Conservation (phyloP, 2,797 vertebrate genomes). For the Salarias fasciatus region DNA sequence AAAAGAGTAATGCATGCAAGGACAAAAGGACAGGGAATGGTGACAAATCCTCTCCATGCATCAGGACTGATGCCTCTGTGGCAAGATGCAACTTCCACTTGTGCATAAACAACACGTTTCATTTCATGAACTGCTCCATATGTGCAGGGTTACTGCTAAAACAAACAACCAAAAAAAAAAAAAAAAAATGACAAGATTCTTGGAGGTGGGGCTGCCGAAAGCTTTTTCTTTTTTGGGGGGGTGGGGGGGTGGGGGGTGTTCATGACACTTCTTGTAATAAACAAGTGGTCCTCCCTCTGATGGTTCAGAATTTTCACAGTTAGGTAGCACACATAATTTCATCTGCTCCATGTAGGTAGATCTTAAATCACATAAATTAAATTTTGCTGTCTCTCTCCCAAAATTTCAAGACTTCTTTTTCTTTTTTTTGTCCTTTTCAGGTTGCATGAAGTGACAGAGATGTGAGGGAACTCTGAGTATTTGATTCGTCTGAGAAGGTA, state of each 20-base stretch:
- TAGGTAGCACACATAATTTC: constrained; percentile 61
- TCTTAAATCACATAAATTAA: constrained; percentile 46
- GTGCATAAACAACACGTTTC: constrained; percentile 51
- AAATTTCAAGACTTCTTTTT: constrained; percentile 41
- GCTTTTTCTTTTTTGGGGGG: no score
- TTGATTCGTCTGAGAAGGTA: constrained; percentile 60
- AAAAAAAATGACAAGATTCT: constrained; percentile 30
- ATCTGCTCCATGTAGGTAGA: constrained; percentile 42
- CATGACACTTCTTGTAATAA: constrained; percentile 25
- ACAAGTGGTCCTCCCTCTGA: constrained; percentile 52
- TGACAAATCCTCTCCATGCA: constrained; percentile 70
- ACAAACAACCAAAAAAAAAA: constrained; percentile 1
- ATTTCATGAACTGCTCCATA: constrained; percentile 28
- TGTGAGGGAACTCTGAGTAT: constrained; percentile 29
- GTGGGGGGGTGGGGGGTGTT: no score
- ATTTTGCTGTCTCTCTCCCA: constrained; percentile 56
- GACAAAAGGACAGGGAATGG: constrained; percentile 78
- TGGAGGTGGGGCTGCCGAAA: constrained; percentile 25
- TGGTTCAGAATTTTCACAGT: constrained; percentile 40
- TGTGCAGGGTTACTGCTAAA: constrained; percentile 38
- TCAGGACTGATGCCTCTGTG: constrained; percentile 50
- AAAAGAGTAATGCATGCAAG: constrained; percentile 80
- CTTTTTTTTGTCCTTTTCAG: constrained; percentile 36
- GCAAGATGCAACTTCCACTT: constrained; percentile 63
- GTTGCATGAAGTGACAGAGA: constrained; percentile 14